These are phyloP conservation scores for Nasua narica DNA, from an alignment of 2,797 vertebrate genomes.

Conservation along the genomic window DNA sequence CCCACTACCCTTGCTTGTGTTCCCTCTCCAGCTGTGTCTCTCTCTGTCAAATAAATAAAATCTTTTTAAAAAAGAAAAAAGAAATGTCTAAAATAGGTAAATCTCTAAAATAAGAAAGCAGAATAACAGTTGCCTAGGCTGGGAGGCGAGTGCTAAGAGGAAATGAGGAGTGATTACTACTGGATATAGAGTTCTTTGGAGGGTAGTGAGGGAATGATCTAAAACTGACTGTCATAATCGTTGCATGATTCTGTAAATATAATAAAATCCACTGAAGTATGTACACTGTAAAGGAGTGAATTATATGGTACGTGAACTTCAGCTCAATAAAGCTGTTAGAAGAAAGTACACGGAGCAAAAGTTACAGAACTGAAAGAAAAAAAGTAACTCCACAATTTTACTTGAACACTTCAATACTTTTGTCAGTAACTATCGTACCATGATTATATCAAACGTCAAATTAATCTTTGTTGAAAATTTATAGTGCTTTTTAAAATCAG, in stretches of 20 bases:
- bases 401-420: neutral
- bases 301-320: neutral
- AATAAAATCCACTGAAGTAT: neutral
- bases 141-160: neutral
- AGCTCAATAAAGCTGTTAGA: neutral
- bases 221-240: neutral
- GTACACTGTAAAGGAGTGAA: neutral
- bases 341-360: neutral
- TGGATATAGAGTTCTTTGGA: neutral
- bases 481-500: neutral
- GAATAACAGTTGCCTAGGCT: neutral
- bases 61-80: too few species aligned
- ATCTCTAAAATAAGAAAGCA: neutral
- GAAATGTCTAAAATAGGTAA: neutral
- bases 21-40: too few species aligned
- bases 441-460: neutral
- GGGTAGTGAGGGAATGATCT: neutral
- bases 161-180: neutral
- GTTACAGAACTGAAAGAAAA: neutral
- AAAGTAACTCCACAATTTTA: neutral
- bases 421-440: neutral
- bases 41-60: too few species aligned
- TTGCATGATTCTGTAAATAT: neutral
- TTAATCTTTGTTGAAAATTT: constrained; percentile 9
- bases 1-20: too few species aligned